Base-by-base conservation (phyloP, 2,797 vertebrate genomes). In the Loris lydekkerianus region DNA sequence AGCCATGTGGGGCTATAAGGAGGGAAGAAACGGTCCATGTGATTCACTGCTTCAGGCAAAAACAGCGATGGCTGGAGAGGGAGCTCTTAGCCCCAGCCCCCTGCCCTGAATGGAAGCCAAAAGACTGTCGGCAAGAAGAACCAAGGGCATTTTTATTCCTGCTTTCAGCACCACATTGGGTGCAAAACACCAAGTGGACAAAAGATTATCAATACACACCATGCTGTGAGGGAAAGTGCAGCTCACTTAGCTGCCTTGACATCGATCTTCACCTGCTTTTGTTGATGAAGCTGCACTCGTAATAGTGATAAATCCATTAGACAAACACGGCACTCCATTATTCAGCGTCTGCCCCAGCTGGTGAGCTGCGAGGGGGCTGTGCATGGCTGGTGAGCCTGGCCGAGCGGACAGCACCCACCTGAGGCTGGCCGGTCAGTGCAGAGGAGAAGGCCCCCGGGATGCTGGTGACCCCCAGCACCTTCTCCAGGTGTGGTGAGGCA, bases 231-330 rank as follows among this genome's bases (percentile, higher is more conserved):
- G 92, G 86, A 93, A 60, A 87, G 83, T 25, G 20, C 49, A 37
- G 95, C 90, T 97, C 85, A 82, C 73, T 96, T 96, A 91, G 31
- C 89, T 73, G n/a, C 37, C 77, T 97, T 53, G 65, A 72, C 83
- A 98, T 96, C 85, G 87, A 91, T 97, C 97, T 97, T 94, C 94
- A 75, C 94, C 97, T 96, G 4, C 91, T 97, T 95, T 96, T 98
- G 97, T 95, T 97, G 95, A 97, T 86, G 95, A 87, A 97, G 96
- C 83, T 82, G 80, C 97, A 61, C 65, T 14, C 29, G 0, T 96
- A 96, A 98, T 25, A 96, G 96, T 90, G 88, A 77, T 76, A 88
- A 98, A 90, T 96, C 96, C 96, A 96, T 89, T 93, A 97, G 93
- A 95, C 82, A 97, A 97, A 97, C 86, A 49, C 2, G 86, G 85